These are phyloP conservation scores for Eptatretus atami DNA, from an alignment of 2,797 vertebrate genomes.

Conservation along the genomic window DNA sequence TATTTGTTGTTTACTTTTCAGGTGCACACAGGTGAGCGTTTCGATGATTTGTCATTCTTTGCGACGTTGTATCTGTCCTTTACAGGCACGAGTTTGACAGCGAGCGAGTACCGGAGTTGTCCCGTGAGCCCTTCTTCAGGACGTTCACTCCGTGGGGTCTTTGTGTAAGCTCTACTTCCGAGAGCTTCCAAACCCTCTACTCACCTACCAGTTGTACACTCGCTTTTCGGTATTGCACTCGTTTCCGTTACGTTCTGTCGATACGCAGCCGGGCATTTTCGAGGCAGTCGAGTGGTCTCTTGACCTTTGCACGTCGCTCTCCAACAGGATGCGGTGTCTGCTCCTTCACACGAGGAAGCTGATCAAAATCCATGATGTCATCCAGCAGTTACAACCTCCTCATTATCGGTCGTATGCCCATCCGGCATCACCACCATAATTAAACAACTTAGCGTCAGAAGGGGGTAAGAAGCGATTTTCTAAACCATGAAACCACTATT, in stretches of 20 bases:
- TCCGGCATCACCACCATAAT: neutral
- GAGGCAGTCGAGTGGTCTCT: neutral
- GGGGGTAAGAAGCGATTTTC: too few relatives aligned
- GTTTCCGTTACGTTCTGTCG: neutral
- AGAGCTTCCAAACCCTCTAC: conserved; percentile 77
- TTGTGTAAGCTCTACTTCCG: conserved; percentile 94
- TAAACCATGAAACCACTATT: neutral
- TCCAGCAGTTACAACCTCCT: conserved; percentile 48
- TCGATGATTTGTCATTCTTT: too few relatives aligned
- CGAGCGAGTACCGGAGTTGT: conserved; percentile 69
- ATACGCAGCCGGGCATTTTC: neutral
- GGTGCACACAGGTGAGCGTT: too few relatives aligned
- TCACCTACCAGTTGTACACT: conserved; percentile 87
- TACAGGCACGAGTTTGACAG: conserved; percentile 82
- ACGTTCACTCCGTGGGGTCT: conserved; percentile 94
- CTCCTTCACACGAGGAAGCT: conserved; percentile 47
- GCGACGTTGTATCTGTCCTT: neutral
- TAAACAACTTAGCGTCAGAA: too few relatives aligned
- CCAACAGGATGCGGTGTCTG: conserved; percentile 31
- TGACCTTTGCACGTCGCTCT: neutral
- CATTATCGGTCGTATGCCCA: conserved; percentile 44
- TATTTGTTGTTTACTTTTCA: too few relatives aligned
- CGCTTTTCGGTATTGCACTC: conserved; percentile 48
- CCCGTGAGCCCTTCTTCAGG: conserved; percentile 89
- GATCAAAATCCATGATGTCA: conserved; percentile 35